Base-by-base conservation (phyloP, 1,140 invertebrate genomes). In the Sinella curviseta region DNA sequence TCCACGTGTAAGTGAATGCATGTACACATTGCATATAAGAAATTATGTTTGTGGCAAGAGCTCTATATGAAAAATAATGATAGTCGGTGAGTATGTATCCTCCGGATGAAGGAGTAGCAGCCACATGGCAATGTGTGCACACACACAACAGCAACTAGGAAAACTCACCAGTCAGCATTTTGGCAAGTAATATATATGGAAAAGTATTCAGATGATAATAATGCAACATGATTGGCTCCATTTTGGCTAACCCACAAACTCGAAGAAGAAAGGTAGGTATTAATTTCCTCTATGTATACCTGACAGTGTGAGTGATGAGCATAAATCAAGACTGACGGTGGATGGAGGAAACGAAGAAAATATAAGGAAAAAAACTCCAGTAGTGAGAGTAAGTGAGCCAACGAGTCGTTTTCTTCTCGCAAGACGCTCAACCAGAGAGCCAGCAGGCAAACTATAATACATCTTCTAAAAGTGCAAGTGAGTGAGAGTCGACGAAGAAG, bases 301-400 rank as follows among this genome's bases (percentile, higher is more conserved):
- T 80, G 80, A 80, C 78, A 78, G 74, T 67, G 39, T 81, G 82
- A 83, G 79, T 83, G 82, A 83, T 83, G 80, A 83, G 78, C 78
- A 79, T 79, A 80, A 82, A 82, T 82, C 77, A 78, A 75, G 65
- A 81, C 81, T 80, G 80, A 75, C 76, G 39, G 77, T 83, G 80
- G 54, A 78, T 78, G 73, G 73, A 81, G 75, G 80, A 48, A 78
- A 78, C 73, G 74, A 73, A 30, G 67, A 80, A 73, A 70, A 74
- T 34, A 39, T 36, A 57, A 77, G 24, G 35, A 65, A 77, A 74
- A n/a, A n/a, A n/a, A n/a, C n/a, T n/a, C n/a, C n/a, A n/a, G n/a
- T n/a, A n/a, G n/a, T n/a, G n/a, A n/a, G n/a, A n/a, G 36, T 34
- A 60, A 35, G 55, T 60, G 55, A 60, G 24, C 39, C 55, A 60